Conservation (phyloP, 2,888 invertebrate genomes). For the Arge pagana region DNA sequence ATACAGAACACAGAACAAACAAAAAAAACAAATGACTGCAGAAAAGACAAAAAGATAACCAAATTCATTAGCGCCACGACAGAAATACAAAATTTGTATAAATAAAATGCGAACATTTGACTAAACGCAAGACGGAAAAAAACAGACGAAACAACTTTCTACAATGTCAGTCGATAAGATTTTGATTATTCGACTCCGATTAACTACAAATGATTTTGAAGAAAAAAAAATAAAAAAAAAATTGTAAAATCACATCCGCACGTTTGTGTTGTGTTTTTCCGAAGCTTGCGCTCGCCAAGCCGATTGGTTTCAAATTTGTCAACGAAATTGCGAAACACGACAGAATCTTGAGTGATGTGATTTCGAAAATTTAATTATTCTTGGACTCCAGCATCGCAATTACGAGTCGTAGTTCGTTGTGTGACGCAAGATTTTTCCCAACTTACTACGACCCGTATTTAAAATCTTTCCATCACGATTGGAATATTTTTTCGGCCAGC, state of each 20-base stretch:
- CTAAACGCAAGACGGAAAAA: too few relatives aligned
- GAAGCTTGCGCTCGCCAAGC: background rate
- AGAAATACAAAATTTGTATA: background rate
- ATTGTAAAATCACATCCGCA: background rate
- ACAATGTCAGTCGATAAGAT: constrained; percentile 4
- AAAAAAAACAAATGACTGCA: background rate
- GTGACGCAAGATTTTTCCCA: background rate
- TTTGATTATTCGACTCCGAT: background rate
- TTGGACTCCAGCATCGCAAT: constrained; percentile 13
- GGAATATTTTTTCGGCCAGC: constrained; percentile 2
- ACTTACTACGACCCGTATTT: constrained; percentile 11
- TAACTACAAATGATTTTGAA: constrained; percentile 1
- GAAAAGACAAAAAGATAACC: background rate
- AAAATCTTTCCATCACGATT: constrained; percentile 7
- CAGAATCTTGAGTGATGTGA: constrained; percentile 1
- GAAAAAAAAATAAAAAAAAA: background rate
- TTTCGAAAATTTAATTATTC: constrained; percentile 2
- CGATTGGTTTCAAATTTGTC: background rate
- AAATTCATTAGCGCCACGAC: background rate
- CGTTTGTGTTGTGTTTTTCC: constrained; percentile 5
- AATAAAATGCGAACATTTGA: background rate
- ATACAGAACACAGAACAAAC: background rate
- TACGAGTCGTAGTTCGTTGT: constrained; percentile 11
- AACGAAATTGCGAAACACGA: background rate
- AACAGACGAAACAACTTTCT: background rate